phyloP scores from a whole-genome alignment of 1,140 invertebrate genomes.

The Eufriesea mexicana region DNA sequence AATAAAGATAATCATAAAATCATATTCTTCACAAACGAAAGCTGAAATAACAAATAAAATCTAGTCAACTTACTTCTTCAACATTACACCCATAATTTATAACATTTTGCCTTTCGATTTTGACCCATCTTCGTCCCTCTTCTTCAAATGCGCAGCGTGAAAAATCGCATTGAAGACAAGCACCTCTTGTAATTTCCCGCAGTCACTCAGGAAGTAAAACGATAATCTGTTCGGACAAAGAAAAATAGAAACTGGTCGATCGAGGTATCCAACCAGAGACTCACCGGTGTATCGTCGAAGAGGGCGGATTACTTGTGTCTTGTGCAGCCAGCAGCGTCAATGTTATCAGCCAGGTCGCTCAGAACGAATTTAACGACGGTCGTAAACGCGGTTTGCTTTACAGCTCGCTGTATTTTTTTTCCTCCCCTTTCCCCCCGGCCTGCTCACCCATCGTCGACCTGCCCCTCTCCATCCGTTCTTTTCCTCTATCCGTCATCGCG shows the following conservation, averaged over 20 bases:
- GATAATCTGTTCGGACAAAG: no score
- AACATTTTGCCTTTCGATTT: no score
- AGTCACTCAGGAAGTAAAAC: no score
- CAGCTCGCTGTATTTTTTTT: constrained; percentile 67
- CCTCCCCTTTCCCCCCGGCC: neutral
- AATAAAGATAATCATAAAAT: no score
- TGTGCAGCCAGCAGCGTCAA: constrained; percentile 71
- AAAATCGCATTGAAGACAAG: no score
- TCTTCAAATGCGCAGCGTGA: no score
- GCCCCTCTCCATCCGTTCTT: neutral
- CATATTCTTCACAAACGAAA: no score
- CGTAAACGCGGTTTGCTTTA: constrained; percentile 77
- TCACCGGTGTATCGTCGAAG: neutral
- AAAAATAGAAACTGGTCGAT: neutral
- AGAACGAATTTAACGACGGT: constrained; percentile 75
- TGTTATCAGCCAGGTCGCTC: constrained; percentile 75
- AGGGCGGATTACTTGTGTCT: constrained; percentile 32
- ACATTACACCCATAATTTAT: no score
- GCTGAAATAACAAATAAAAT: no score
- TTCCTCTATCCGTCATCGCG: constrained; percentile 30
- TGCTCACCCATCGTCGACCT: neutral
- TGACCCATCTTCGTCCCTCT: no score
- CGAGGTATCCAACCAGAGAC: neutral
- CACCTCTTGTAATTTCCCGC: no score
- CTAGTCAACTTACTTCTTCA: no score